A percentile compares a stretch with the other conserved stretches of the same genome.
Evolutionary conservation across 1,140 invertebrate species (phyloP).

Genomic region (Achroia grisella): DNA sequence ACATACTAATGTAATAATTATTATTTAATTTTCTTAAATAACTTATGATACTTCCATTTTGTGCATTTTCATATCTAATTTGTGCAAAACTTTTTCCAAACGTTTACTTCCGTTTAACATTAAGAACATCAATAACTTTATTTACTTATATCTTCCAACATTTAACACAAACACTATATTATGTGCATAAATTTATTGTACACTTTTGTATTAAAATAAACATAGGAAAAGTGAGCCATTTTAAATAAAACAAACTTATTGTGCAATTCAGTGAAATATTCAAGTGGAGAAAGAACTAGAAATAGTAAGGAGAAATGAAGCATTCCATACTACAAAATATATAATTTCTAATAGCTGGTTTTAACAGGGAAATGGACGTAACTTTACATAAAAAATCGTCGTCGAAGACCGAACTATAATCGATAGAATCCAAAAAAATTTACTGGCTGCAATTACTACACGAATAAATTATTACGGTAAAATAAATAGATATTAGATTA

Average conservation of each 20-base stretch:
- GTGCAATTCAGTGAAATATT: slow-evolving; percentile 69
- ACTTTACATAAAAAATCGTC: slow-evolving; percentile 30
- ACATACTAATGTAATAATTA: not conserved
- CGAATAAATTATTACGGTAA: slow-evolving; percentile 7
- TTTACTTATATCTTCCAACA: slow-evolving; percentile 14
- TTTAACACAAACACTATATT: slow-evolving; percentile 49
- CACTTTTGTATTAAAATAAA: slow-evolving; percentile 43
- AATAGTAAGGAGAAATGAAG: slow-evolving; percentile 67
- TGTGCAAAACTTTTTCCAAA: slow-evolving; percentile 32
- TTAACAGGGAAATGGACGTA: slow-evolving; percentile 73
- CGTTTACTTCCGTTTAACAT: slow-evolving; percentile 23
- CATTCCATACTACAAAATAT: slow-evolving; percentile 70
- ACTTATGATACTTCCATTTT: slow-evolving; percentile 12
- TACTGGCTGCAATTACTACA: slow-evolving; percentile 24
- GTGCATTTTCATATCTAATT: slow-evolving; percentile 37
- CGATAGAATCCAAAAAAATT: slow-evolving; percentile 23
- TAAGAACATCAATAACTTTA: slow-evolving; percentile 22
- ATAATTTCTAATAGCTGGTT: slow-evolving; percentile 64
- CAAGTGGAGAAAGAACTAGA: slow-evolving; percentile 64
- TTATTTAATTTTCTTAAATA: not conserved
- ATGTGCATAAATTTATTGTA: slow-evolving; percentile 50
- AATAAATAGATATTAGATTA: slow-evolving; percentile 13
- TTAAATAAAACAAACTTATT: slow-evolving; percentile 69
- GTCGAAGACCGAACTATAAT: slow-evolving; percentile 33
- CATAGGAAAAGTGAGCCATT: slow-evolving; percentile 72